Base-by-base conservation (phyloP, 2,888 invertebrate species). In the Arctia plantaginis region DNA sequence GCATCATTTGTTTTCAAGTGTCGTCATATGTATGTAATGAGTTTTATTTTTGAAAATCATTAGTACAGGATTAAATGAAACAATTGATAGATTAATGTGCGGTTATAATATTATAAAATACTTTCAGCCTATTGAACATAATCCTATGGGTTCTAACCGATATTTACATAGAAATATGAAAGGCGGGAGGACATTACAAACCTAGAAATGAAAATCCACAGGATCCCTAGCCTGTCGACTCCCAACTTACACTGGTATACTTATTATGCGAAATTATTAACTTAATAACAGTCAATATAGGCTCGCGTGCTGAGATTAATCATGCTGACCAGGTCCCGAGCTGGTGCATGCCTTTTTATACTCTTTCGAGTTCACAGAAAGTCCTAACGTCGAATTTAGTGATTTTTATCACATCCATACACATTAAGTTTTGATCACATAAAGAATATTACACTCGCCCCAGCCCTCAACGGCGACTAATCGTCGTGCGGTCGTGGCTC, bases 91-190 rank as follows among this genome's bases (percentile, higher is more conserved):
- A 89, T 90, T 92, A 91, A 91, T 91, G 91, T 89, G 88, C 87
- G 93, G 94, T 94, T 94, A 95, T 95, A 94, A 93, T 94, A 91
- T 91, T 94, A 95, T 94, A 95, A 95, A 95, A 95, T 94, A 95
- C 93, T 93, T 93, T 93, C 91, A 94, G 91, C 95, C 92, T 95
- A 95, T 93, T 87, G 89, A 92, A 94, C 94, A 94, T 94, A 94
- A 94, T 93, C 91, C 93, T 94, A 94, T 86, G 88, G 91, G 91
- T 91, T 93, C 91, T 94, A 93, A 88, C 90, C 91, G 86, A 92
- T 95, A 95, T 95, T 93, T 95, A 95, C 95, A 95, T 88, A 91
- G 86, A 89, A 86, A 86, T 87, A 89, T 83, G 86, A 90, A 91
- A 93, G 93, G 94, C 93, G 92, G 93, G 91, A 89, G 87, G 87